phyloP scores from a whole-genome alignment of 2,888 invertebrate genomes.

The Platynereis dumerilii region DNA sequence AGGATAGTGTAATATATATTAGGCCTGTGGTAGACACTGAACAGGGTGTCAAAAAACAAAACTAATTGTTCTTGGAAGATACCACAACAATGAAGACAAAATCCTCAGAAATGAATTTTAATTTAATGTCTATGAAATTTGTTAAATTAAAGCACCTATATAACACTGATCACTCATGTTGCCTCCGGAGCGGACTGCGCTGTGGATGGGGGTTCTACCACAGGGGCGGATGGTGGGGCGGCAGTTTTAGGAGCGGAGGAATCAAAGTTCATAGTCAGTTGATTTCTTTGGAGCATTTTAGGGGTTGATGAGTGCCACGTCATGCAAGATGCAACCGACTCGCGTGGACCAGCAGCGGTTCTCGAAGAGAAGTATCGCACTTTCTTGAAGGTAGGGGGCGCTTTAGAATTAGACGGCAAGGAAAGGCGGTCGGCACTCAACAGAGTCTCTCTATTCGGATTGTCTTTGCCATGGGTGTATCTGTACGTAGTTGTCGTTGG shows the following conservation, averaged over 20 bases:
- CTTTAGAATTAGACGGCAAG: neutral
- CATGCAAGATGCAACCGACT: conserved; percentile 1
- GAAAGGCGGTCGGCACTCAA: conserved; percentile 15
- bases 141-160: too few relatives aligned
- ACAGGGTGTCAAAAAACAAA: too few relatives aligned
- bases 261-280: too few relatives aligned
- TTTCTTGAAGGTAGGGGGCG: neutral
- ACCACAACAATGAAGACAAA: too few relatives aligned
- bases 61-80: too few relatives aligned
- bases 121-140: too few relatives aligned
- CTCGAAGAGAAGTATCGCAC: neutral
- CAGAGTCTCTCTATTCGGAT: conserved; percentile 41
- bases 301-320: neutral
- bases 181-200: neutral
- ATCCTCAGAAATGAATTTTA: too few relatives aligned
- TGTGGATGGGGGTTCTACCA: neutral
- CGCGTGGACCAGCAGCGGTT: neutral
- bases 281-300: neutral
- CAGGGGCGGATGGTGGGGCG: neutral
- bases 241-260: neutral
- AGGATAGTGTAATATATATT: too few relatives aligned
- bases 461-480: conserved; percentile 50
- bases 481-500: conserved; percentile 51
- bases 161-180: too few relatives aligned
- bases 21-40: too few relatives aligned